Base-by-base conservation (phyloP, 2,797 vertebrate genomes). In the Dallia pectoralis region DNA sequence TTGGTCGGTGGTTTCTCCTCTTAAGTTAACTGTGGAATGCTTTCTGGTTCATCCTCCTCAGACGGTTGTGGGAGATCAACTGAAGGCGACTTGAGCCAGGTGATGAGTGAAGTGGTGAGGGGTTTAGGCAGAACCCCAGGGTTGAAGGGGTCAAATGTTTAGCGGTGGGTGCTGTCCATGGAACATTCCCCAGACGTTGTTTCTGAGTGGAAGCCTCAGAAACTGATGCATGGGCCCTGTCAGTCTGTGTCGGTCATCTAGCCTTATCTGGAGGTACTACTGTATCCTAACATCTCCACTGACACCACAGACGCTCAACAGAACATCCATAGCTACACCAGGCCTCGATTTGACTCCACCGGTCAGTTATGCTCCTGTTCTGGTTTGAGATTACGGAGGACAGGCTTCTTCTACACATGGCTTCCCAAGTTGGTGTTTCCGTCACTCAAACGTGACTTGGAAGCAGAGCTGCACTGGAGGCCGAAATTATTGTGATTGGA, bases 151-250 rank as follows among this genome's bases (percentile, higher is more conserved):
- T 59, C 30, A 18, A 32, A 36, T 59, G 36, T 63, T 29, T 64
- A 40, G 62, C 63, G 36, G 72, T 7, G 66, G 44, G 59, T 72
- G 49, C 63, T 27, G 16, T 32, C 70, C 75, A n/a, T 64, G 74
- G 67, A 80, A 81, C 81, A 78, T 81, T 86, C 72, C 79, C 82
- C 85, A 86, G 84, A 87, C 4, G 5, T 22, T 5, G 59, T 53
- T 70, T 67, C 69, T 68, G 68, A 81, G 80, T 71, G 77, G 74
- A 83, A 77, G 71, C 76, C 81, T 70, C 82, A 74, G 12, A 32
- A 18, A 76, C 75, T 78, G 71, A 78, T 71, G 33, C 77, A 81
- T 75, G 73, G 53, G n/a, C 84, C 56, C 73, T 86, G 22, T 77
- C 67, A 63, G 27, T 19, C 44, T 12, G 51, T 76, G 90, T 85